A percentile compares a stretch with the other conserved stretches of the same genome.
Conservation (phyloP, 2,888 invertebrate species). For the Tenodera sinensis region DNA sequence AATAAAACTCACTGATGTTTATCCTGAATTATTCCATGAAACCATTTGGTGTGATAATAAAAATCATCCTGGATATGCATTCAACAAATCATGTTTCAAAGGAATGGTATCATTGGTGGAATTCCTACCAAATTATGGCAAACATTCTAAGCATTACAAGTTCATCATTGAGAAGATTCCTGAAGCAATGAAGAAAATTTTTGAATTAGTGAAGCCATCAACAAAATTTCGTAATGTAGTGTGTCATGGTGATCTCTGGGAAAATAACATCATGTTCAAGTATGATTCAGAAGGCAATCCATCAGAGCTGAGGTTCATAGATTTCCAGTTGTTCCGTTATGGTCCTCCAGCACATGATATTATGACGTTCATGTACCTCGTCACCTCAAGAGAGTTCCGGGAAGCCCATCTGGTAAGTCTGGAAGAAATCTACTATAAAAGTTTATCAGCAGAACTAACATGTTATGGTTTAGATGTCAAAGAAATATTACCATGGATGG, state of each 20-base stretch:
- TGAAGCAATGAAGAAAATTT: background rate
- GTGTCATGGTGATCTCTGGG: constrained; percentile 45
- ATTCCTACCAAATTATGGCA: background rate
- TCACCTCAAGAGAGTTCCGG: constrained; percentile 38
- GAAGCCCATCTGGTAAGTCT: constrained; percentile 36
- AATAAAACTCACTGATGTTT: background rate
- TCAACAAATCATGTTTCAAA: background rate
- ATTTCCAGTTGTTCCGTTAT: constrained; percentile 33
- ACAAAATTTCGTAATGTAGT: constrained; percentile 35
- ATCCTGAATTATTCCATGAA: background rate
- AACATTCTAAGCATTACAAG: background rate
- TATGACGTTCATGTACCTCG: constrained; percentile 41
- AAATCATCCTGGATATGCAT: background rate
- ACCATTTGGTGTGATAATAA: background rate
- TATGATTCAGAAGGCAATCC: constrained; percentile 37
- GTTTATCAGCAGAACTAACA: background rate
- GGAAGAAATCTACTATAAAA: constrained; percentile 36
- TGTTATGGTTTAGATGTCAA: background rate
- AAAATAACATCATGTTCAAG: constrained; percentile 43
- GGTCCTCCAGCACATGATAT: constrained; percentile 43
- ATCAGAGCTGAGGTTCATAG: constrained; percentile 28
- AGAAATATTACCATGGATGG: background rate
- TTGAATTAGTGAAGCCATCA: background rate
- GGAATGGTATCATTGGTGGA: background rate
- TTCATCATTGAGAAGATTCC: background rate